Base-by-base conservation (phyloP, 2,888 invertebrate species). In the Thymelicus lineola region DNA sequence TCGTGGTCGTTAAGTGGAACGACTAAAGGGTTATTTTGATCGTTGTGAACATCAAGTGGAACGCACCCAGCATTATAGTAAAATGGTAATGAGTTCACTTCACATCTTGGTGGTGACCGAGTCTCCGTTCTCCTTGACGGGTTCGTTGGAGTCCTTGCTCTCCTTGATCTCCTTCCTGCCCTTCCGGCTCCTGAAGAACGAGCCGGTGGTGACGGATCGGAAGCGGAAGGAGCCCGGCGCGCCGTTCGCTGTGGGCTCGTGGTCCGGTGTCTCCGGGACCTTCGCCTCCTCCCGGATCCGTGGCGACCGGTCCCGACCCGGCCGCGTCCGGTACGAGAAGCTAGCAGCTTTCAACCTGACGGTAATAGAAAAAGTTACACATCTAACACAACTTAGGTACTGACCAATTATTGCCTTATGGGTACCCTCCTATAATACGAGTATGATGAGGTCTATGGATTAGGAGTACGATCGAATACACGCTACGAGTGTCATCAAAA, bases 131-230 rank as follows among this genome's bases (percentile, higher is more conserved):
- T 85, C 86, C 63, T 82, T 84, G 5, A 73, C 75, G 7, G 80
- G 80, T 10, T 75, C 78, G 7, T 80, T 76, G 12, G 76, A 66
- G 1, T 83, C 79, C 66, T 86, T 74, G 20, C 85, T 72, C 78
- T 83, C 77, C 67, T 80, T 79, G 28, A 0, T 28, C 6, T 55
- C 55, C 74, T 82, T 84, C 17, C 87, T 86, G 53, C 83, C 86
- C 71, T 82, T 84, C 55, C 85, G 77, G 64, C 80, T 82, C 38
- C 83, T 76, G 77, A 93, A 89, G 82, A 91, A 86, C 2, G 91
- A 90, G 9, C 85, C 90, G 6, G 87, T 89, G 15, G 91, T 91
- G 61, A 89, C 86, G 17, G 91, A 89, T 0, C 91, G 81, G 66
- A 85, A 83, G n/a, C 89, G 80, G 81, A 88, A 89, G 9, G 87